Conservation (phyloP, 2,888 invertebrate genomes). For the Spodoptera picta region DNA sequence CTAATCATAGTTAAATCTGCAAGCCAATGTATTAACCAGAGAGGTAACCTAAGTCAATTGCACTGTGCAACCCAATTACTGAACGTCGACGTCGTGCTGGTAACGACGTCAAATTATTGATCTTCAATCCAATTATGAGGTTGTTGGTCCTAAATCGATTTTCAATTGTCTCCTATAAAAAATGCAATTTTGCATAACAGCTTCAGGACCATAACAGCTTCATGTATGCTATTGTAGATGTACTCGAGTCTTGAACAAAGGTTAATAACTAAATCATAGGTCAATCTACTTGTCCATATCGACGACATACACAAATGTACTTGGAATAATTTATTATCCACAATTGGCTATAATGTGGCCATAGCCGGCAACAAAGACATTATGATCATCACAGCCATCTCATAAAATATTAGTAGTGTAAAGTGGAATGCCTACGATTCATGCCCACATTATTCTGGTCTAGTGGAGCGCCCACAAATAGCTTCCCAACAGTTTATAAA, state of each 20-base stretch:
- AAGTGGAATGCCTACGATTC: slow-evolving; percentile 3
- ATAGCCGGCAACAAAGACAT: neutral
- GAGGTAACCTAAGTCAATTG: slow-evolving; percentile 8
- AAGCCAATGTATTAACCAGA: slow-evolving; percentile 5
- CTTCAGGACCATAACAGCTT: no score
- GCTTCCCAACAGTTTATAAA: slow-evolving; percentile 14
- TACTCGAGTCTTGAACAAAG: no score
- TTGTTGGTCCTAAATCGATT: no score
- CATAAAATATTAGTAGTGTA: neutral
- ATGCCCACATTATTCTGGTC: slow-evolving; percentile 1
- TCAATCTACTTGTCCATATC: neutral
- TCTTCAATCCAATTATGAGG: slow-evolving; percentile 1
- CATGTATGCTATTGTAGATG: no score
- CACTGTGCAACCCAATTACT: slow-evolving; percentile 3
- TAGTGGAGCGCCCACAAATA: neutral
- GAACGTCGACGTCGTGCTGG: neutral
- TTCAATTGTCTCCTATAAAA: no score
- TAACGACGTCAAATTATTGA: slow-evolving; percentile 5
- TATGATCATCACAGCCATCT: neutral
- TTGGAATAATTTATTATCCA: no score
- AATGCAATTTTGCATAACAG: no score
- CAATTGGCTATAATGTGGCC: neutral
- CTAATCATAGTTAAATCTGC: slow-evolving; percentile 32
- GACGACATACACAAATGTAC: neutral
- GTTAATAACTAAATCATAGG: neutral